Conservation (phyloP, 2,797 vertebrate genomes). For the Sebastes glaucus region DNA sequence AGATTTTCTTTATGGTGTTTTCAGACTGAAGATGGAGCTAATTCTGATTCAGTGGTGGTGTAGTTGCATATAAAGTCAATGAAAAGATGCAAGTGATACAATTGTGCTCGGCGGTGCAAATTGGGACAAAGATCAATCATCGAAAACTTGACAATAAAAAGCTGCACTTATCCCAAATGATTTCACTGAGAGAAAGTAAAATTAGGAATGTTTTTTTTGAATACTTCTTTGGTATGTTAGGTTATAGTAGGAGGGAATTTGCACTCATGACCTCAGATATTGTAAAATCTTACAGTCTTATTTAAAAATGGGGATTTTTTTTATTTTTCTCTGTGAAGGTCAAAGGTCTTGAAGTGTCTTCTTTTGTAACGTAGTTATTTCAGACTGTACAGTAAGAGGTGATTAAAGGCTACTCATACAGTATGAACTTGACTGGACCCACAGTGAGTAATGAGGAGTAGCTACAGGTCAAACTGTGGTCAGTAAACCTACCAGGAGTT, state of each 20-base stretch:
- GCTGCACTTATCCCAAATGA: background rate
- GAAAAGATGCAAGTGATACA: background rate
- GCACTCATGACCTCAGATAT: background rate
- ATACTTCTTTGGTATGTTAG: background rate
- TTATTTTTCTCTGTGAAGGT: background rate
- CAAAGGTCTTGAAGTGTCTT: background rate
- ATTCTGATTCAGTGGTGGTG: background rate
- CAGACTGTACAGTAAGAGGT: background rate
- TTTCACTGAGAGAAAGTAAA: background rate
- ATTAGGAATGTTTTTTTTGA: background rate
- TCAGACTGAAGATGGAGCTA: background rate
- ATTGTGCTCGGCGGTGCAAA: background rate
- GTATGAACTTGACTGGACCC: background rate
- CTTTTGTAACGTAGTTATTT: background rate
- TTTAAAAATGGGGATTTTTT: background rate
- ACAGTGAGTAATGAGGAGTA: background rate
- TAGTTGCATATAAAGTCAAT: background rate
- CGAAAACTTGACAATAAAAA: background rate
- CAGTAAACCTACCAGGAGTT: conserved; percentile 34
- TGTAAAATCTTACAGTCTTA: background rate
- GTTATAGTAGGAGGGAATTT: no score
- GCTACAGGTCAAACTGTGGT: background rate
- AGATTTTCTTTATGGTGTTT: no score
- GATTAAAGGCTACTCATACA: background rate
- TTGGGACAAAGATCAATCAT: background rate